Base-by-base conservation (phyloP, 2,113 vertebrate genomes). In the Phalacrocorax brasilianus region DNA sequence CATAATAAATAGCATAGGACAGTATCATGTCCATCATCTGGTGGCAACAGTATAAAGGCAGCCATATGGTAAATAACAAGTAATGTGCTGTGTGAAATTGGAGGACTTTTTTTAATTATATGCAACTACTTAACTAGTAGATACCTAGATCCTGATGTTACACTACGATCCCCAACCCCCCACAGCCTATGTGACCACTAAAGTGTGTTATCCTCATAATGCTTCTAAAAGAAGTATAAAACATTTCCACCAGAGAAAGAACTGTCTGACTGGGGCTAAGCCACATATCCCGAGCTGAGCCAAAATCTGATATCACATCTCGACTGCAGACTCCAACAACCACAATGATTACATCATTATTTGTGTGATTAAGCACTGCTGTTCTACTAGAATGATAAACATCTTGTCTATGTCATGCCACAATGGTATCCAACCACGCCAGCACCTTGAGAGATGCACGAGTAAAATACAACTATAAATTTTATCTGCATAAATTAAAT, bases 261-360 rank as follows among this genome's bases (percentile, higher is more conserved):
- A 61, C 40, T 38, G 45, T 9, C 33, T 92, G 44, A 7, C 49
- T 75, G 86, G 75, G 75, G 53, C 47, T 86, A 83, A 86, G 50
- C 85, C 52, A 85, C 45, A 35, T 55, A 59, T 27, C 81, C 68
- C 40, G 62, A 40, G 50, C 56, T 62, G 40, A 89, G 70, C 56
- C 91, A 95, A 77, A 91, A 77, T 26, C n/a, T 61, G 73, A 28
- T 42, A 47, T 53, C 68, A 78, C 59, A 63, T 81, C 83, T 92
- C 65, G 35, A 49, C 53, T 77, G 35, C 40, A 32, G 91, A 28
- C 33, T 86, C 73, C 65, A 78, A 89, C 88, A 12, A 56, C 22
- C 68, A 75, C 86, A 89, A 81, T 21, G 27, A 86, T 91, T 81
- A 91, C 92, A 77, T 94, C 85, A 96, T n/a, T 66, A 77, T 67